These are phyloP conservation scores for Malaclemys terrapin DNA, from an alignment of 2,113 vertebrate species.

Conservation along the genomic window DNA sequence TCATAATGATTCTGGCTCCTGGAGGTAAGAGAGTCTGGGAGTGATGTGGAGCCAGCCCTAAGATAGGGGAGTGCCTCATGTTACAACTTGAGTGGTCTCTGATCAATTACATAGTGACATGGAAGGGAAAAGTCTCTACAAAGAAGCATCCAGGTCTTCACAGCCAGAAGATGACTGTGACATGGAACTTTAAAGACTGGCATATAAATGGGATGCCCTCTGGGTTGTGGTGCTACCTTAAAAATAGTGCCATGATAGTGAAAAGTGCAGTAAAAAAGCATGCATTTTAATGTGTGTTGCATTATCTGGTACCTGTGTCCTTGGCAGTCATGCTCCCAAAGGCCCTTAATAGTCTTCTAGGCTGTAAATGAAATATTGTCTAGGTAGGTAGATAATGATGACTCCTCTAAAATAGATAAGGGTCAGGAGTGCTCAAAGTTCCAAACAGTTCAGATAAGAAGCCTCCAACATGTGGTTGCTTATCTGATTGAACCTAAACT, in stretches of 20 bases:
- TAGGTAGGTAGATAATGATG: background rate
- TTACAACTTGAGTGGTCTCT: background rate
- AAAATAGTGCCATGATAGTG: background rate
- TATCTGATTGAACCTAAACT: conserved; percentile 53
- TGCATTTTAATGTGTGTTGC: background rate
- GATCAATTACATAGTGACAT: background rate
- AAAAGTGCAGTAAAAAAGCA: background rate
- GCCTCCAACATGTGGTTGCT: background rate
- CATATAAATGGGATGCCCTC: background rate
- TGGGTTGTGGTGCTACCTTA: background rate
- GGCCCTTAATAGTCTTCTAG: accelerated
- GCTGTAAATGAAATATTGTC: background rate
- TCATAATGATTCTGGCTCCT: accelerated
- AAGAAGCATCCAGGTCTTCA: background rate
- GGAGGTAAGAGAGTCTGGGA: background rate
- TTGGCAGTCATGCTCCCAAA: accelerated
- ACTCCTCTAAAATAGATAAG: background rate
- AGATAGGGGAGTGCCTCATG: background rate
- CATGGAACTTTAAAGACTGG: background rate
- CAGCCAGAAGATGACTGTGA: background rate
- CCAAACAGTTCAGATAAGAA: background rate
- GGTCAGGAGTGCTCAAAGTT: background rate
- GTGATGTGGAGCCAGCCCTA: background rate
- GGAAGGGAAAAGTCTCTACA: background rate
- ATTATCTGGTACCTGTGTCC: background rate